These are phyloP conservation scores for Periophthalmodon schlosseri DNA, from an alignment of 2,113 vertebrate species.

Conservation along the genomic window DNA sequence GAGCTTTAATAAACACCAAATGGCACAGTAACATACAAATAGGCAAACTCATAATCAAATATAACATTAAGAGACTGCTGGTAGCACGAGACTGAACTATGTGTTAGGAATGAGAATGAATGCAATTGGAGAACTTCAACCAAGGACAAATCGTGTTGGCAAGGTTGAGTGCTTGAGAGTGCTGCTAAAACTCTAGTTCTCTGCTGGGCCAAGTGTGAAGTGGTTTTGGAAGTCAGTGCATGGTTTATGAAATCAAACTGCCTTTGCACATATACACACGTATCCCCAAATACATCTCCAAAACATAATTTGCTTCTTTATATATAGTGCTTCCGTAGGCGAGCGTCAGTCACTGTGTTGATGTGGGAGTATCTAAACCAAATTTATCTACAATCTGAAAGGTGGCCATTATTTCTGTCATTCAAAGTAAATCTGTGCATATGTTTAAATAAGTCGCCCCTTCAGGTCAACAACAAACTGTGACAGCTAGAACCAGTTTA, in stretches of 20 bases:
- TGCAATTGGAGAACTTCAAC: no score
- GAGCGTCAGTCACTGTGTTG: neutral
- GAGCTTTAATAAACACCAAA: no score
- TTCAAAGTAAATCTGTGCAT: neutral
- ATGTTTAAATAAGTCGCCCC: neutral
- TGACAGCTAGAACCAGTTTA: no score
- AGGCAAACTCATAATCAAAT: no score
- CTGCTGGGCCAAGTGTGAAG: no score
- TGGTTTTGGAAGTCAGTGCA: neutral
- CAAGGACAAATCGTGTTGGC: no score
- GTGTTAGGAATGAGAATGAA: no score
- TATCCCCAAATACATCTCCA: neutral
- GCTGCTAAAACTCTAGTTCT: no score
- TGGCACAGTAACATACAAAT: no score
- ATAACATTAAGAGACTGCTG: no score
- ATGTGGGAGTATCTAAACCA: conserved; percentile 5
- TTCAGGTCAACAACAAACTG: neutral
- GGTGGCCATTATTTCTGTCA: conserved; percentile 6
- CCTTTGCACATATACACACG: neutral
- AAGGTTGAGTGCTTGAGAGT: no score
- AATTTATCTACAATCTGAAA: conserved; percentile 2
- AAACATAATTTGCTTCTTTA: neutral
- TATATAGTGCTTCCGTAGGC: neutral
- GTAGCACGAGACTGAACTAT: no score
- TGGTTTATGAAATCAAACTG: neutral